A percentile compares a stretch with the other conserved stretches of the same genome.
phyloP scores from a whole-genome alignment of 1,140 invertebrate genomes.

The Heterodera schachtii region DNA sequence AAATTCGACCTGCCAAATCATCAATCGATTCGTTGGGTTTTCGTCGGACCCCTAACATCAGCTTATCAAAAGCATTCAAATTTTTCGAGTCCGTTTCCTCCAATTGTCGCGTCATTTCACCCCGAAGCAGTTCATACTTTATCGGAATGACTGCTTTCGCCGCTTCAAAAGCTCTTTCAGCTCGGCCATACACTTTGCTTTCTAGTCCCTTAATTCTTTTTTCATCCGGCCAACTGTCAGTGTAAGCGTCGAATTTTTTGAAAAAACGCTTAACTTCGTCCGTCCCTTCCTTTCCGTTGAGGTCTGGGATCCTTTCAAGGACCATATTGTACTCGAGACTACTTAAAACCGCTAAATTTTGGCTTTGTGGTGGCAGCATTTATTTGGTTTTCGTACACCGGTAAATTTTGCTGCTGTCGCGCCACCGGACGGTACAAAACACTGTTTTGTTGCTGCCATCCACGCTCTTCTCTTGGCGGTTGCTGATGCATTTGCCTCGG shows the following conservation, averaged over 20 bases:
- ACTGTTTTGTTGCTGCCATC: too few relatives aligned
- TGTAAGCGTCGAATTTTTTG: conserved; percentile 10
- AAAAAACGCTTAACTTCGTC: conserved; percentile 10
- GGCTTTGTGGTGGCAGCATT: too few relatives aligned
- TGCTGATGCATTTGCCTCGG: too few relatives aligned
- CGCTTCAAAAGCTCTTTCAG: conserved; percentile 6
- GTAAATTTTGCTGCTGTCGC: too few relatives aligned
- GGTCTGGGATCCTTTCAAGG: conserved; percentile 4
- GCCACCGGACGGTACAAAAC: too few relatives aligned
- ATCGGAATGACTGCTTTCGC: neutral
- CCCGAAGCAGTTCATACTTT: neutral
- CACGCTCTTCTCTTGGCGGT: too few relatives aligned
- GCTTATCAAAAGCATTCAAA: conserved; percentile 11
- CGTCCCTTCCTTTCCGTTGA: conserved; percentile 2
- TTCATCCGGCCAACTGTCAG: neutral
- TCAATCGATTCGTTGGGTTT: conserved; percentile 5
- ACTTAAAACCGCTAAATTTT: too few relatives aligned
- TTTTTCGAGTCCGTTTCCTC: conserved; percentile 14
- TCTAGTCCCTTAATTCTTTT: neutral
- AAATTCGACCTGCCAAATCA: neutral
- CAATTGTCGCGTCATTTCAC: neutral
- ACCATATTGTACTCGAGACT: neutral
- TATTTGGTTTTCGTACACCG: too few relatives aligned
- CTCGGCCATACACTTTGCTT: neutral
- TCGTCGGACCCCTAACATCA: neutral